Base-by-base conservation (phyloP, 2,797 vertebrate genomes). In the Anas flavirostris region DNA sequence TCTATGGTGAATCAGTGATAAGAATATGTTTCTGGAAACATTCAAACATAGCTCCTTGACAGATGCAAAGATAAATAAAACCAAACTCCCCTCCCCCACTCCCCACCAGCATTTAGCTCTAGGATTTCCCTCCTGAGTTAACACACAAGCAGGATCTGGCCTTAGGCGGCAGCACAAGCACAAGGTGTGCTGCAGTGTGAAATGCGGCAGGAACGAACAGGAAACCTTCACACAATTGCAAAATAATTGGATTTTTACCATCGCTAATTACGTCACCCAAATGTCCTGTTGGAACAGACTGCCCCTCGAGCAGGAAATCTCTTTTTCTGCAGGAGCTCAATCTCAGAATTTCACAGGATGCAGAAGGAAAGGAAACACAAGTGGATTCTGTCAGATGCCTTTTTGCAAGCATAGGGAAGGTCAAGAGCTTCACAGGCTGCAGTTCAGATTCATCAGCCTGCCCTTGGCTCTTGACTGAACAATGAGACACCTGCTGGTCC, bases 1-100 rank as follows among this genome's bases (percentile, higher is more conserved):
- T 2, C 5, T 16, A 4, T 43, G 44, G 70, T 10, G 4, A 12
- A 14, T 0, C 0, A 59, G 37, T 1, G 18, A 3, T 3, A 31
- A 44, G 8, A 23, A 28, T 0, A 12, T 2, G 14, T 5, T 50
- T 7, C 12, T 28, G 86, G 43, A 11, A 56, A 28, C 25, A 46
- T 59, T 12, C 12, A 19, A 23, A 37, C 4, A 4, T 11, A n/a
- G 66, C 0, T 1, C 56, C 5, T 9, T 4, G 72, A 52, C 7
- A 33, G 14, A 9, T 1, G 16, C 33, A 22, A 37, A 41, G 16
- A 0, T 0, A 5, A 15, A 16, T 35, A 31, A 35, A 44, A 12
- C 23, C 48, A 50, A 5, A 23, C 12, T 25, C 23, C 4, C 23
- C 23, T 12, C 46, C 23, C 48, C 23, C 48, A 8, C 12, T 14